phyloP scores from a whole-genome alignment of 2,888 invertebrate species.

The Watsonalla binaria region DNA sequence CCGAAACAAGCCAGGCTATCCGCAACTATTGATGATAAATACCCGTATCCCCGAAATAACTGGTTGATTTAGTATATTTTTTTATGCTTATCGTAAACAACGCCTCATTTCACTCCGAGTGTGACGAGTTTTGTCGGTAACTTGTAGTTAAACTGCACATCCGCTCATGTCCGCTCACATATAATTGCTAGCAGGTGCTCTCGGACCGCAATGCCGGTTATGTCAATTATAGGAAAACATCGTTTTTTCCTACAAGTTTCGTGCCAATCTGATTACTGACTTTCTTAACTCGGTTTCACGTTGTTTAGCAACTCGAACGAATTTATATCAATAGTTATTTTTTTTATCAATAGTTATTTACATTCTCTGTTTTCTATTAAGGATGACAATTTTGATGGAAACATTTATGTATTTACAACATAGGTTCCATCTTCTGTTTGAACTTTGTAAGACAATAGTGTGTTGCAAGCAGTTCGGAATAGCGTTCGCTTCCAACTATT shows the following conservation, averaged over 20 bases:
- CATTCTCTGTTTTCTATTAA: no score
- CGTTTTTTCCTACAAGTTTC: slow-evolving; percentile 17
- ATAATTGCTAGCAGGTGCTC: slow-evolving; percentile 57
- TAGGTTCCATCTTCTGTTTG: no score
- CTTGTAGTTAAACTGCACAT: slow-evolving; percentile 39
- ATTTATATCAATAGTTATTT: no score
- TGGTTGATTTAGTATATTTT: no score
- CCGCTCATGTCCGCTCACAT: slow-evolving; percentile 36
- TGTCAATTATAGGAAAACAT: slow-evolving; percentile 39
- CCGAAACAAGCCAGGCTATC: background rate
- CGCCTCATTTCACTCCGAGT: slow-evolving; percentile 46
- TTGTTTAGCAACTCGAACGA: background rate
- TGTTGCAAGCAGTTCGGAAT: no score
- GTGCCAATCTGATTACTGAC: background rate
- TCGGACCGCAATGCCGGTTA: slow-evolving; percentile 24
- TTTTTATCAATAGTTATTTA: no score
- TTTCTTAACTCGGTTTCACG: background rate
- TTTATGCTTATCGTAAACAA: slow-evolving; percentile 21
- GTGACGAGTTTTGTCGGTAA: slow-evolving; percentile 44
- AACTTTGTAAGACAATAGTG: no score
- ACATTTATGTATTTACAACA: no score
- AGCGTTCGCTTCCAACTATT: no score
- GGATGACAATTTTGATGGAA: no score
- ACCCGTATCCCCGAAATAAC: no score
- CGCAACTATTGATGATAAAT: no score